A percentile compares a stretch with the other conserved stretches of the same genome.
Conservation (phyloP, 2,113 vertebrate genomes). For the Otis tarda region DNA sequence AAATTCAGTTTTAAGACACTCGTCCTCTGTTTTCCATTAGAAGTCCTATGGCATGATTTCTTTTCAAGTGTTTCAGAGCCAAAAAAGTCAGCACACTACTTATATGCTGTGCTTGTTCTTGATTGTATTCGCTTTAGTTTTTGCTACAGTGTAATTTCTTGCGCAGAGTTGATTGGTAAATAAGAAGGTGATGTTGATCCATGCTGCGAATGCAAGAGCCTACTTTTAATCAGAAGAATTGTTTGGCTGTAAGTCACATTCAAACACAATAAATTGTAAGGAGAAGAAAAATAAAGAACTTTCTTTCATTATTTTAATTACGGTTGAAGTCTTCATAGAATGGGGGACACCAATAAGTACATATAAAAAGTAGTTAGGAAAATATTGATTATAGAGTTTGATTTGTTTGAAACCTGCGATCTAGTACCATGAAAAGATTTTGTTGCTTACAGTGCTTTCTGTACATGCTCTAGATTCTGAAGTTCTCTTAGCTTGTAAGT, state of each 20-base stretch:
- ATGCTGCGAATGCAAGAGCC: background rate
- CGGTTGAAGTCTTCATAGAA: background rate
- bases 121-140: background rate
- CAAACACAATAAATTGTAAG: background rate
- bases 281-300: background rate
- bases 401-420: background rate
- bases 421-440: background rate
- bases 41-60: background rate
- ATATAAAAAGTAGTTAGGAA: background rate
- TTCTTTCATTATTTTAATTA: background rate
- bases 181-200: background rate
- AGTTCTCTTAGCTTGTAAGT: background rate
- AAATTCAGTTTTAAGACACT: background rate
- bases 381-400: background rate
- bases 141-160: background rate
- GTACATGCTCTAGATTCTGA: background rate
- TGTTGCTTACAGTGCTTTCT: background rate
- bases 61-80: background rate
- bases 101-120: background rate
- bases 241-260: background rate
- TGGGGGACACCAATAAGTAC: background rate
- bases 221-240: background rate
- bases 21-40: background rate
- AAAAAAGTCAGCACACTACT: background rate
- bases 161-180: background rate